Percentiles rank a stretch among this genome's conserved stretches.
Evolutionary conservation across 92 coral and sea anemone species (phyloP).

Genomic region (Ricordea florida): DNA sequence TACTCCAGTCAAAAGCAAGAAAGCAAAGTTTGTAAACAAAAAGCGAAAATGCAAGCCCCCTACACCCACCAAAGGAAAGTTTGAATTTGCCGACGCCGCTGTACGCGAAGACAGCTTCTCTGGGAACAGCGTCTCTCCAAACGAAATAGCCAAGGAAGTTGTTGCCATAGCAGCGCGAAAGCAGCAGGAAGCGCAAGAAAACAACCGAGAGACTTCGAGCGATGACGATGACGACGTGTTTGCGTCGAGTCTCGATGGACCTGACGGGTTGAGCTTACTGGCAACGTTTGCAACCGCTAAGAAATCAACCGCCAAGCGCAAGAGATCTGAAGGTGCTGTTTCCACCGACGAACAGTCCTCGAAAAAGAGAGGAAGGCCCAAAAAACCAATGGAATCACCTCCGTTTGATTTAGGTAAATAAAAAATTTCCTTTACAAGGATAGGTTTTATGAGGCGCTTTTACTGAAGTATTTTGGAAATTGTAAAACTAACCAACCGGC

Average conservation of each 20-base stretch:
- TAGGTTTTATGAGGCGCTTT: too few relatives aligned
- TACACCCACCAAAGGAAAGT: constrained; percentile 53
- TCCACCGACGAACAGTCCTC: constrained; percentile 50
- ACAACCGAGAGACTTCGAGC: constrained; percentile 41
- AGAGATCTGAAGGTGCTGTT: constrained; percentile 44
- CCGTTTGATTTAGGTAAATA: constrained; percentile 58
- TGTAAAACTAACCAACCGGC: too few relatives aligned
- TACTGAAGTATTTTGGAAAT: too few relatives aligned
- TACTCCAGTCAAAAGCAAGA: constrained; percentile 66
- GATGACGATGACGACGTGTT: constrained; percentile 84
- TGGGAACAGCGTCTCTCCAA: constrained; percentile 41
- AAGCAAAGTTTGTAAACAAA: constrained; percentile 71
- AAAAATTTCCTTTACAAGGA: too few relatives aligned
- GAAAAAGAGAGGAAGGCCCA: constrained; percentile 78
- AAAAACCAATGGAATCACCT: constrained; percentile 56
- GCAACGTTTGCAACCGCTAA: constrained; percentile 79
- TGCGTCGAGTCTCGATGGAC: constrained; percentile 44
- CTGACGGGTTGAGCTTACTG: constrained; percentile 76
- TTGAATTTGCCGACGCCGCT: constrained; percentile 57
- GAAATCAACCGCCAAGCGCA: constrained; percentile 51
- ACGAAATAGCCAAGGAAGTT: constrained; percentile 62
- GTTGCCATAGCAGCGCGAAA: constrained; percentile 51
- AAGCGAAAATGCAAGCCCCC: constrained; percentile 37
- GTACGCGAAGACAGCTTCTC: constrained; percentile 30
- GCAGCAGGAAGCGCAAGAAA: constrained; percentile 42